These are phyloP conservation scores for Torymus tubicola DNA, from an alignment of 2,888 invertebrate genomes.

Conservation along the genomic window DNA sequence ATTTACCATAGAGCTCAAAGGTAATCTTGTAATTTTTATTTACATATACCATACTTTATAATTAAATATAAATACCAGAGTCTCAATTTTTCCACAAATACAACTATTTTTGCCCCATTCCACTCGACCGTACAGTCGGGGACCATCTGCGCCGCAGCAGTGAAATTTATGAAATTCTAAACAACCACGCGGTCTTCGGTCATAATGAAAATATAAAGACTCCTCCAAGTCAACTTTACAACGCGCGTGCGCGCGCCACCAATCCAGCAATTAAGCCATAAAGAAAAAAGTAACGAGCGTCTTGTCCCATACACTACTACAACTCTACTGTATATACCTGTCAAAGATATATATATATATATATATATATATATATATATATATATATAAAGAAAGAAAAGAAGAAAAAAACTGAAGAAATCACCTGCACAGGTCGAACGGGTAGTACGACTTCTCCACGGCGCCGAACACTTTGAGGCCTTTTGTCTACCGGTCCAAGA, in stretches of 20 bases:
- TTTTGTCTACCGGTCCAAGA: slow-evolving; percentile 78
- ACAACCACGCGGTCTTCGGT: slow-evolving; percentile 11
- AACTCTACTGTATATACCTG: background rate
- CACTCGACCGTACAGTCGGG: too few species aligned
- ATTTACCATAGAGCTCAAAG: background rate
- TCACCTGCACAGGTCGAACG: slow-evolving; percentile 82
- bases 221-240: slow-evolving; percentile 31
- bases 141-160: slow-evolving; percentile 19
- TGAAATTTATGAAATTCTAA: slow-evolving; percentile 36
- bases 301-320: background rate
- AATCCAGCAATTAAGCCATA: slow-evolving; percentile 47
- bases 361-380: background rate
- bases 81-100: too few species aligned
- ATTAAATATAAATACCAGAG: too few species aligned
- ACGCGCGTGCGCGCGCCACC: background rate
- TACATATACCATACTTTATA: too few species aligned
- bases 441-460: slow-evolving; percentile 81
- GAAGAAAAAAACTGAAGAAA: slow-evolving; percentile 52
- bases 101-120: too few species aligned
- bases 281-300: slow-evolving; percentile 40
- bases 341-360: background rate
- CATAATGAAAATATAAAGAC: slow-evolving; percentile 16
- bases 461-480: slow-evolving; percentile 83
- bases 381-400: slow-evolving; percentile 7
- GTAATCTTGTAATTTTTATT: background rate